phyloP scores from a whole-genome alignment of 2,888 invertebrate genomes.

The Hydroisotoma schaefferi region DNA sequence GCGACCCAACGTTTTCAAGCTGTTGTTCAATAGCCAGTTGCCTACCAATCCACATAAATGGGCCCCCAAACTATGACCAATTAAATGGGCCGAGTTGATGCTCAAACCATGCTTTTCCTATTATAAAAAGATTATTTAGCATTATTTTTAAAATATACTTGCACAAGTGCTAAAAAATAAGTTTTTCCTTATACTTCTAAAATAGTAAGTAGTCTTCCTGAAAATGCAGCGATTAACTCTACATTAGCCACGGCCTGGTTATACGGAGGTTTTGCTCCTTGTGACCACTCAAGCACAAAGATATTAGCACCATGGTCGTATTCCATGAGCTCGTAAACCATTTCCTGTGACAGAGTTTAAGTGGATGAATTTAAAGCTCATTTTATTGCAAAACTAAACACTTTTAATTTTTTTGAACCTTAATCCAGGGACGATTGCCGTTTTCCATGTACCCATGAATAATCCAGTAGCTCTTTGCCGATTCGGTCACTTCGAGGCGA shows the following conservation, averaged over 20 bases:
- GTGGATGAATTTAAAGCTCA: not conserved
- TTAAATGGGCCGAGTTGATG: slow-evolving; percentile 68
- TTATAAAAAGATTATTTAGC: slow-evolving; percentile 56
- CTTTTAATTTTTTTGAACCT: slow-evolving; percentile 6
- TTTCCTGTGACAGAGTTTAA: slow-evolving; percentile 54
- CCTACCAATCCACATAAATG: slow-evolving; percentile 84
- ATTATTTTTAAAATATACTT: too few relatives aligned
- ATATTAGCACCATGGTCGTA: slow-evolving; percentile 68
- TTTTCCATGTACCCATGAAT: slow-evolving; percentile 84
- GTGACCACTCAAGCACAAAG: slow-evolving; percentile 78
- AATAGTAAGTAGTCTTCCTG: too few relatives aligned
- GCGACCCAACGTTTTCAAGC: slow-evolving; percentile 59
- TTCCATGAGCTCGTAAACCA: slow-evolving; percentile 68
- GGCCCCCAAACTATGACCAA: slow-evolving; percentile 70
- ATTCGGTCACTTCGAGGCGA: slow-evolving; percentile 17
- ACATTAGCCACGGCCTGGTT: slow-evolving; percentile 90
- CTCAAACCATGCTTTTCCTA: slow-evolving; percentile 56
- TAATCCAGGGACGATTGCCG: slow-evolving; percentile 75
- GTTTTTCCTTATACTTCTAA: too few relatives aligned
- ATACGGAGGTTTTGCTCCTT: slow-evolving; percentile 82
- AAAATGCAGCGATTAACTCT: slow-evolving; percentile 76
- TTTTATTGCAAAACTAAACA: not conserved
- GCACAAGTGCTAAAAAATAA: too few relatives aligned
- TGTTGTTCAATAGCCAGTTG: slow-evolving; percentile 60
- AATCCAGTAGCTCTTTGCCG: slow-evolving; percentile 64